Percentiles rank a stretch among this genome's conserved stretches.
Conservation (phyloP, 2,797 vertebrate genomes). For the Clarias laeviceps region DNA sequence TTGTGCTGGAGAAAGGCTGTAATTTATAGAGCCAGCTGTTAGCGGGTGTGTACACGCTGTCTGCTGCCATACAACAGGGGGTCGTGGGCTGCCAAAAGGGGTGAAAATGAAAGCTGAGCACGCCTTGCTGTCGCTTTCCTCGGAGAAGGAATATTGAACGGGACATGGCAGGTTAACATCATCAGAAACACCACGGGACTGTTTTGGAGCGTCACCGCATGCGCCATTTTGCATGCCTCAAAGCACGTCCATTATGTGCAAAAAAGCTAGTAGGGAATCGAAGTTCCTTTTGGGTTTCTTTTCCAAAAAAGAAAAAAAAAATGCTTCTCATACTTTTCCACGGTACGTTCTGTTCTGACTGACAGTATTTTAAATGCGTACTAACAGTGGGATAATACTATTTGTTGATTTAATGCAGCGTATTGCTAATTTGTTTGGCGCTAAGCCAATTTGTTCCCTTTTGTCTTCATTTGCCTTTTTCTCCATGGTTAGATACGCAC, state of each 20-base stretch:
- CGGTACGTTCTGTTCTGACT: neutral
- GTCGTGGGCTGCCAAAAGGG: conserved; percentile 61
- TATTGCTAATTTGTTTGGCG: neutral
- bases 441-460: neutral
- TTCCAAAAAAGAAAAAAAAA: neutral
- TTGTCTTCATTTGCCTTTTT: conserved; percentile 2
- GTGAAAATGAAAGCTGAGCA: conserved; percentile 69
- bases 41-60: conserved; percentile 54
- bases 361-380: conserved; percentile 4
- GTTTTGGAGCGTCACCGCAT: conserved; percentile 38
- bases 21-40: conserved; percentile 67
- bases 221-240: conserved; percentile 39
- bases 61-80: conserved; percentile 41
- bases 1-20: conserved; percentile 61
- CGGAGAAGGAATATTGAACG: conserved; percentile 58
- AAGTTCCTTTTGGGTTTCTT: conserved; percentile 47
- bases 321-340: neutral
- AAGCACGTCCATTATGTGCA: conserved; percentile 49
- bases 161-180: conserved; percentile 67
- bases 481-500: conserved; percentile 8
- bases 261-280: conserved; percentile 50
- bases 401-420: neutral
- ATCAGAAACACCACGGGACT: conserved; percentile 61
- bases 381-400: neutral
- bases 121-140: conserved; percentile 49